phyloP scores from a whole-genome alignment of 2,113 vertebrate genomes.

The Pyrgilauda ruficollis region DNA sequence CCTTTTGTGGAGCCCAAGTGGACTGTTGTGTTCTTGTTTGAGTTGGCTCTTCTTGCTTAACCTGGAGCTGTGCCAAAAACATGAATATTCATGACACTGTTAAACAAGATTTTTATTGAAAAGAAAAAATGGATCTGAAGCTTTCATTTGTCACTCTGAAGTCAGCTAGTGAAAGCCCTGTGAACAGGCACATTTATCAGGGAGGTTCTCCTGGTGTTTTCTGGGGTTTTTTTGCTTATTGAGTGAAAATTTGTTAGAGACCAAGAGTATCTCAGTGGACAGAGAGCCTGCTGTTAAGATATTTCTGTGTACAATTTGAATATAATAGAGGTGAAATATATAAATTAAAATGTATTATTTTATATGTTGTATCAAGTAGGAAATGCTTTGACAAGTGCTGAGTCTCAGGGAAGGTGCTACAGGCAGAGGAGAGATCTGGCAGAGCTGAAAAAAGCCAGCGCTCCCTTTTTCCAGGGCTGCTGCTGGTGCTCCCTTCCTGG shows the following conservation, averaged over 20 bases:
- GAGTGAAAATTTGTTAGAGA: neutral
- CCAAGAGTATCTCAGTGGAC: neutral
- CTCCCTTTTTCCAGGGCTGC: neutral
- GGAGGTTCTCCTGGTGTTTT: neutral
- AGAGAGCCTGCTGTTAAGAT: neutral
- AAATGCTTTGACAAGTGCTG: neutral
- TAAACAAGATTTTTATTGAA: slow-evolving; percentile 71
- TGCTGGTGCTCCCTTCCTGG: neutral
- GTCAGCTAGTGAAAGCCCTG: neutral
- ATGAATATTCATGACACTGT: slow-evolving; percentile 66
- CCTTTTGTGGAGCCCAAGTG: slow-evolving; percentile 22
- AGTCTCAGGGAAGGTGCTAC: neutral
- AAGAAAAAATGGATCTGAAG: slow-evolving; percentile 57
- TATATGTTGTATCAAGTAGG: neutral
- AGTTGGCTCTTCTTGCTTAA: slow-evolving; percentile 14
- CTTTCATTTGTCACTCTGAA: slow-evolving; percentile 40
- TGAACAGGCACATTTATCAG: neutral
- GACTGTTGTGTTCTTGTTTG: slow-evolving; percentile 7
- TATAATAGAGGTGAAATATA: neutral
- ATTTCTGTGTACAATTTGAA: neutral
- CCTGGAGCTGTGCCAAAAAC: slow-evolving; percentile 30
- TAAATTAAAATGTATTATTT: neutral
- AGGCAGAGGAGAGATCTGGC: neutral
- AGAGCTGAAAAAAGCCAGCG: neutral
- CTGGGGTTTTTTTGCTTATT: neutral